phyloP scores from a whole-genome alignment of 2,797 vertebrate genomes.

The Lophius americanus region DNA sequence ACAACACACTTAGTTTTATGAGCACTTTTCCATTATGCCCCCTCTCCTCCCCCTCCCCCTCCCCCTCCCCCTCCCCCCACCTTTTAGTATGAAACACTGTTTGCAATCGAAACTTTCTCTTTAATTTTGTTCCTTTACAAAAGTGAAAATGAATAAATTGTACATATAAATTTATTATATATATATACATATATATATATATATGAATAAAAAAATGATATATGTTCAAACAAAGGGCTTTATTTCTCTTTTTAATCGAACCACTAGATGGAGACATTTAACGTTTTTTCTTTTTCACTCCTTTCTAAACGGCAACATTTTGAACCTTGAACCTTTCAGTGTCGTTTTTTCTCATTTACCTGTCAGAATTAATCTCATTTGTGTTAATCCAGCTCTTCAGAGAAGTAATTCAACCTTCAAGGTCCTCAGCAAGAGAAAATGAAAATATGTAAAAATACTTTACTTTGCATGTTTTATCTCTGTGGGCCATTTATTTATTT shows the following conservation, averaged over 20 bases:
- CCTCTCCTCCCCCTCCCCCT: constrained; percentile 26
- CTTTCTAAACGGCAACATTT: not conserved
- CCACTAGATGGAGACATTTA: constrained; percentile 61
- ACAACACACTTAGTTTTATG: constrained; percentile 63
- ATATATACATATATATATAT: constrained; percentile 85
- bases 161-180: constrained; percentile 86
- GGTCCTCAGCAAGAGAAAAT: too few species aligned
- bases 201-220: constrained; percentile 71
- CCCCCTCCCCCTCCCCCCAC: constrained; percentile 46
- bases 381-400: too few species aligned
- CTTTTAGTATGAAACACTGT: constrained; percentile 85
- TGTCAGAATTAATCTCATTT: too few species aligned
- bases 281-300: not conserved
- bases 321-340: too few species aligned
- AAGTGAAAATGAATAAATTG: constrained; percentile 81
- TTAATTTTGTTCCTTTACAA: constrained; percentile 82
- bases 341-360: too few species aligned
- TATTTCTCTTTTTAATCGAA: not conserved
- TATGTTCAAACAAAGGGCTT: not conserved
- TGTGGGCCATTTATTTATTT: too few species aligned
- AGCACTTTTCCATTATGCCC: constrained; percentile 82
- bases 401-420: too few species aligned
- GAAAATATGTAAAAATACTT: too few species aligned
- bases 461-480: too few species aligned
- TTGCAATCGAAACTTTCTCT: constrained; percentile 81